phyloP scores from a whole-genome alignment of 2,797 vertebrate genomes.

The Myotis daubentonii region DNA sequence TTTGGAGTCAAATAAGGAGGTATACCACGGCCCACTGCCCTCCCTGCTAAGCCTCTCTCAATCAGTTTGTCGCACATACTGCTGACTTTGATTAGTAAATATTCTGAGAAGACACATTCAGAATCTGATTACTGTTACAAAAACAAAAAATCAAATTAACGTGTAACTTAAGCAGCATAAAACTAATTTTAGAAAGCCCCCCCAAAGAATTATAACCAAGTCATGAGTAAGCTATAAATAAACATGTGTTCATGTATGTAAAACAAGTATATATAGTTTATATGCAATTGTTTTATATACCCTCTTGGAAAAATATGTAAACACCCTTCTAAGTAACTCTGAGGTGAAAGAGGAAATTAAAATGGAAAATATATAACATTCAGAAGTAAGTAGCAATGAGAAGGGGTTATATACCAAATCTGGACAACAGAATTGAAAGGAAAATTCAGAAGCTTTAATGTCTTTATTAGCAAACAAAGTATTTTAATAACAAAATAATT shows the following conservation, averaged over 20 bases:
- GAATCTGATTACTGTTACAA: conserved; percentile 6
- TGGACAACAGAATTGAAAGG: not conserved
- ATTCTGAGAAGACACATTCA: not conserved
- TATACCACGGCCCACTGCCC: not conserved
- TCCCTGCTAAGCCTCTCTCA: not conserved
- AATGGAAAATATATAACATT: conserved; percentile 15
- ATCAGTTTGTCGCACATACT: not conserved
- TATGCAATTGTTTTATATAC: not conserved
- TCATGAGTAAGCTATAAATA: conserved; percentile 12
- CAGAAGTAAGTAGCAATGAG: not conserved
- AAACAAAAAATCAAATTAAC: not conserved
- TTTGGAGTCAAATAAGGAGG: not conserved
- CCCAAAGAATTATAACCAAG: not conserved
- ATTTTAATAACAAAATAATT: conserved; percentile 11
- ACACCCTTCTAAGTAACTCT: not conserved
- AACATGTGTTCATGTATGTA: not conserved
- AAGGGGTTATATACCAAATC: not conserved
- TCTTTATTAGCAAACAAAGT: not conserved
- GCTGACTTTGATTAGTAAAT: not conserved
- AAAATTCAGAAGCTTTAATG: not conserved
- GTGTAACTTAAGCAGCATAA: not conserved
- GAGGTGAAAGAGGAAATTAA: conserved; percentile 35
- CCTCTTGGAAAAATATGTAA: not conserved
- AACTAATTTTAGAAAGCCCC: conserved; percentile 5
- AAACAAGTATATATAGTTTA: not conserved